Evolutionary conservation across 2,888 invertebrate genomes (phyloP), one percentile per base, ranked within the genome.

Genomic region (Amaurobius ferox): DNA sequence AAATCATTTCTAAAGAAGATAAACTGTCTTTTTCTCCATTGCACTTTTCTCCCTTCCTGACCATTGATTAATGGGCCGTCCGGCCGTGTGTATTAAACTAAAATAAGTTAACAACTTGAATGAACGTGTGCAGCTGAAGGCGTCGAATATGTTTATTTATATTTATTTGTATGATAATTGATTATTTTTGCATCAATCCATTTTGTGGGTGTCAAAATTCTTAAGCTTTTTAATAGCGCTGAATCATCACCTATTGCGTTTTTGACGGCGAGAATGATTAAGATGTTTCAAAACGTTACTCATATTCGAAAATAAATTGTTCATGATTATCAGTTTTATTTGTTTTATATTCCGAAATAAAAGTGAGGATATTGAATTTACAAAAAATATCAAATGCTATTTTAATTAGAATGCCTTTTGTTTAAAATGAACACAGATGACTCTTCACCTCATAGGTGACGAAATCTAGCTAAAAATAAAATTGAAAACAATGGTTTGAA

Each of bases 111-210:
- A 55, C 23, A 55, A 19, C 19, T 23, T 55, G 23, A 55, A 9
- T 16, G 19, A 55, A 55, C 23, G 23, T 3, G 19, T 55, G 1
- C 23, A 23, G 16, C 23, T 55, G 3, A 23, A 55, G 19, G 23
- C 23, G 55, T 55, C 55, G 2, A 6, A 55, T 16, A 55, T 55
- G 16, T 11, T 23, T 55, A 23, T 19, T 55, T 55, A 55, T 55
- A 23, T 19, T 55, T 55, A 55, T 55, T 55, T 55, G 23, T 23
- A 55, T 55, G 55, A 55, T 55, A 55, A 55, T 55, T 23, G 55
- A 55, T 55, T 55, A 23, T 55, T 55, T 44, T 55, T 55, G 23
- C 55, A 55, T 55, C 55, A 55, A 55, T 55, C 55, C 55, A 55
- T 55, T 55, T 55, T 55, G 55, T 23, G 19, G 55, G 55, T 55